These are phyloP conservation scores for Marcusenius ussheri DNA, from an alignment of 2,113 vertebrate genomes.

Conservation along the genomic window DNA sequence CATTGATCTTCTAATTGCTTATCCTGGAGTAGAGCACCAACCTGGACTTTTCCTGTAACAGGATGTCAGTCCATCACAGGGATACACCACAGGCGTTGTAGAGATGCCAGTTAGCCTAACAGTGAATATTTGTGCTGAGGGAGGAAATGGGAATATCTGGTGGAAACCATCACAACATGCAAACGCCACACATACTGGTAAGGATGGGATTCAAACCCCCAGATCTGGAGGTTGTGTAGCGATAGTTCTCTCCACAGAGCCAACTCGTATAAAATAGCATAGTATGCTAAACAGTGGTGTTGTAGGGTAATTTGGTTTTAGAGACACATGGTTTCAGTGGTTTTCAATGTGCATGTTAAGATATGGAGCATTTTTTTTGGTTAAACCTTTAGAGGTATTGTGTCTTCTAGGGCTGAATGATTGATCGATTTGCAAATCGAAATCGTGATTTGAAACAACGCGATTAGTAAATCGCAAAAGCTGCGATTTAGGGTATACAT, in stretches of 20 bases:
- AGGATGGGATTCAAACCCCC: background rate
- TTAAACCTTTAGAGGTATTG: background rate
- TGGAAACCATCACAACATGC: background rate
- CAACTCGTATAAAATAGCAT: background rate
- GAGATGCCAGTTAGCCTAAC: background rate
- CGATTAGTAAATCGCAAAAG: too few relatives aligned
- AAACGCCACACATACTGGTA: background rate
- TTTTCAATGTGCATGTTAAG: background rate
- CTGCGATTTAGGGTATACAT: too few relatives aligned
- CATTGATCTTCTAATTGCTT: background rate
- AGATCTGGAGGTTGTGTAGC: background rate
- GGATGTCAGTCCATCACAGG: background rate
- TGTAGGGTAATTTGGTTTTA: background rate
- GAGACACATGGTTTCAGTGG: background rate
- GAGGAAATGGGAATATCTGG: background rate
- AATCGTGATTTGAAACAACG: too few relatives aligned
- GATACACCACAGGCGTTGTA: background rate
- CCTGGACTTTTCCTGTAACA: background rate
- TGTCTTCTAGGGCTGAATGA: background rate
- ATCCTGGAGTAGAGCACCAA: background rate
- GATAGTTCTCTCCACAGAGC: background rate
- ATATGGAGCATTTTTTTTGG: background rate
- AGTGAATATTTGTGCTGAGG: background rate
- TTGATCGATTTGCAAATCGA: too few relatives aligned
- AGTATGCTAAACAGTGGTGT: background rate